Base-by-base conservation (phyloP, 2,113 vertebrate genomes). In the Mesoclemmys tuberculata region DNA sequence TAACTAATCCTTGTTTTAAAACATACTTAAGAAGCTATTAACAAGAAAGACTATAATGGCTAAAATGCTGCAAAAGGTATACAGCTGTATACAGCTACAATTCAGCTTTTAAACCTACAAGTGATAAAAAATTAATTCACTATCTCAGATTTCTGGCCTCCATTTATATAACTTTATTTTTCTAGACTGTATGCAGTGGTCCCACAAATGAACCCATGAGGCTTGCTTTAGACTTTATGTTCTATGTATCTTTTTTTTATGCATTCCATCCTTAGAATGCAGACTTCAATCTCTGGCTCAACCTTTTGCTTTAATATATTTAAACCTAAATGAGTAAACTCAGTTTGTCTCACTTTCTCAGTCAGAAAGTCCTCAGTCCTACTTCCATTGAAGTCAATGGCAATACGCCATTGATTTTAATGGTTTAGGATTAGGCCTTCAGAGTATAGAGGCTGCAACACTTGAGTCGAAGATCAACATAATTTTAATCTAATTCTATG, bases 1-100 rank as follows among this genome's bases (percentile, higher is more conserved):
- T 64, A 87, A 93, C 85, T 58, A 93, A 78, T 52, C 78, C 5
- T 46, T 8, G n/a, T 54, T 93, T 54, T 5, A 92, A 93, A 26
- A 68, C 44, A 64, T 1, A 24, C 2, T 86, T 0, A 0, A 80
- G 4, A 2, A 88, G 6, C 3, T 46, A 2, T 2, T 52, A 44
- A 13, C 89, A 83, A 52, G 38, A 82, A 77, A 35, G 31, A 44
- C 3, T 56, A 6, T 49, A 56, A 61, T 9, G 74, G 14, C 55
- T 74, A 85, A 68, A 46, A 83, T 87, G 11, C 1, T 54, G 1
- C 74, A 89, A 85, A 85, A 35, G 80, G 79, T 1, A 90, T 58
- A n/a, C n/a, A n/a, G n/a, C n/a, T n/a, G n/a, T n/a, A 27, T 9
- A 2, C 16, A 4, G 16, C 9, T 35, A 21, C 18, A 79, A 10